Evolutionary conservation across 2,113 vertebrate species (phyloP).

Genomic region (Perognathus longimembris): DNA sequence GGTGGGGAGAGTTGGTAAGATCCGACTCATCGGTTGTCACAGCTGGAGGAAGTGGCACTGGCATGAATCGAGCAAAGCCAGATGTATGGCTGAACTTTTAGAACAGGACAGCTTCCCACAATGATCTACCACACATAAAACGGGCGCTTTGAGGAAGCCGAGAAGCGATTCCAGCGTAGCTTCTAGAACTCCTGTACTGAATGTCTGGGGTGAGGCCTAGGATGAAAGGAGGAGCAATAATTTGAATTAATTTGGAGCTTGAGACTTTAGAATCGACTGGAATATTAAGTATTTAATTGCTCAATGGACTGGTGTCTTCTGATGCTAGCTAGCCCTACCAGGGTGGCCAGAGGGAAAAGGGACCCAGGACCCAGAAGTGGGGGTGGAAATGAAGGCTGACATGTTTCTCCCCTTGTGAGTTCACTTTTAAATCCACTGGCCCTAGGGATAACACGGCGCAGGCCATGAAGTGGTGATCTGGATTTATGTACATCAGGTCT

Average conservation of each 20-base stretch:
- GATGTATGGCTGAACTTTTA: background rate
- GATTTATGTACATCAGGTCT: background rate
- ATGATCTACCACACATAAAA: background rate
- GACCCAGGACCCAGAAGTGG: background rate
- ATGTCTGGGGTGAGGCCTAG: background rate
- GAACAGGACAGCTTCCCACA: background rate
- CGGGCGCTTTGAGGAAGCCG: background rate
- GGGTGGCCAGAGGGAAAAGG: background rate
- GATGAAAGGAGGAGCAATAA: background rate
- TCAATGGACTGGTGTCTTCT: background rate
- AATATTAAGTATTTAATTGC: background rate
- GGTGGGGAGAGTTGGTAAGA: too few relatives aligned
- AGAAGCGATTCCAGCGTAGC: background rate
- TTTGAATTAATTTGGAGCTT: background rate
- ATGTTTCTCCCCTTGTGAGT: background rate
- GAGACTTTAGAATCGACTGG: background rate
- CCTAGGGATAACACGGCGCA: background rate
- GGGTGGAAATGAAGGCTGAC: background rate
- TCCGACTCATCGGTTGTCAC: background rate
- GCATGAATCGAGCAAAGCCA: background rate
- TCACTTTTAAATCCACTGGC: background rate
- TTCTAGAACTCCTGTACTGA: background rate
- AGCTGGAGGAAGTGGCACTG: background rate
- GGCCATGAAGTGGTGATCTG: too few relatives aligned
- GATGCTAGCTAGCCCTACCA: background rate